Evolutionary conservation across 2,888 invertebrate genomes (phyloP), one percentile per base, ranked within the genome.

Genomic region (Rotaria magnacalcarata): DNA sequence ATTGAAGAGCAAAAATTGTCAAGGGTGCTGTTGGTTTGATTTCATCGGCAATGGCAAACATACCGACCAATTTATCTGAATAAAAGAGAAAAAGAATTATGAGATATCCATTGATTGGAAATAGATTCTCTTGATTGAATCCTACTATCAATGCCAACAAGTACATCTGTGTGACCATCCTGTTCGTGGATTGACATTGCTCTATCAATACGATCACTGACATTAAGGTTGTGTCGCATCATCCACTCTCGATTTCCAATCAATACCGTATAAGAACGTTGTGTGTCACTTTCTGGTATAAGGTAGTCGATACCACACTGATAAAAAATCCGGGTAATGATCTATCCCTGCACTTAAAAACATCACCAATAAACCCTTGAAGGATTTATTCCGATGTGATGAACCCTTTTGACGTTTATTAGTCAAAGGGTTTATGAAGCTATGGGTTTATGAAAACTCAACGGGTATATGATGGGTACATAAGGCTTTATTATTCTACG

Each of bases 241-340:
- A 99, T 96, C 98, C 97, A 98, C 90, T 97, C 96, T 21, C 97
- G 93, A 90, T 97, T 99, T 2, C 97, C 97, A 87, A 96, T 94
- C 21, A 96, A 92, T 16, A 96, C 94, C 85, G 93, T 88, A n/a
- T 80, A 80, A n/a, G 80, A 24, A 4, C n/a, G 43, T 5, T 3
- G 10, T 47, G n/a, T 19, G 3, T n/a, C 41, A 16, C 43, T 47
- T n/a, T n/a, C 2, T 0, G 8, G 41, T 43, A 80, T 7, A 43
- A 80, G 24, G 47, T 10, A 80, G 14, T 50, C 34, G 34, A 34
- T 34, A 34, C 34, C 34, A 34, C n/a, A n/a, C n/a, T n/a, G n/a
- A n/a, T n/a, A n/a, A n/a, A n/a, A n/a, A n/a, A n/a, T n/a, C n/a
- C n/a, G n/a, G n/a, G n/a, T n/a, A n/a, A n/a, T n/a, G n/a, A n/a